Evolutionary conservation across 2,797 vertebrate genomes (phyloP).

Genomic region (Mionectes olivaceus): DNA sequence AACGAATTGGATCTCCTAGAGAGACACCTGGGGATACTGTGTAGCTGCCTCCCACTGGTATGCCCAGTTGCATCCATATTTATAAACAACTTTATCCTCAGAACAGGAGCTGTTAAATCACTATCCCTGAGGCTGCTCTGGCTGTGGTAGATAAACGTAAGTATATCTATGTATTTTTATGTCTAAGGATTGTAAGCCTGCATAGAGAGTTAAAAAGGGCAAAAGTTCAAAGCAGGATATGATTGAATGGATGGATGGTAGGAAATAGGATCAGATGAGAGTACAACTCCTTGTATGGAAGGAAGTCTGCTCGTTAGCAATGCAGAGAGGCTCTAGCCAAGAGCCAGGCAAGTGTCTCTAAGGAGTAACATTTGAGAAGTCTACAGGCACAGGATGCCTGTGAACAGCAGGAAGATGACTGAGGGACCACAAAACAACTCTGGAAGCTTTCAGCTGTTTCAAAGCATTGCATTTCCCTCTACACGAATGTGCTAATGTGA

Average conservation of each 20-base stretch:
- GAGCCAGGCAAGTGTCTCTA: neutral
- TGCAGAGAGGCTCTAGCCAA: slow-evolving; percentile 33
- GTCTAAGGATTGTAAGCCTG: slow-evolving; percentile 44
- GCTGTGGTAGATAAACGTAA: slow-evolving; percentile 67
- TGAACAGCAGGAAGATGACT: neutral
- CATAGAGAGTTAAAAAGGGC: slow-evolving; percentile 50
- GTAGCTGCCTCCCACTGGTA: slow-evolving; percentile 42
- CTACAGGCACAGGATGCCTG: neutral
- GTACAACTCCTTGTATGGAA: neutral
- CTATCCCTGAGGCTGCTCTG: slow-evolving; percentile 68
- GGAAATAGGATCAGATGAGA: slow-evolving; percentile 37
- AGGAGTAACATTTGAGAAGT: neutral
- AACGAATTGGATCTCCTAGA: slow-evolving; percentile 60
- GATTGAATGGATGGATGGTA: neutral
- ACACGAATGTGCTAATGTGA: neutral
- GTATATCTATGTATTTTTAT: slow-evolving; percentile 45
- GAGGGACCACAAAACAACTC: neutral
- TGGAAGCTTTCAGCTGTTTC: slow-evolving; percentile 22
- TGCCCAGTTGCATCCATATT: slow-evolving; percentile 75
- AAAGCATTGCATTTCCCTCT: neutral
- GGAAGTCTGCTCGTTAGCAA: slow-evolving; percentile 27
- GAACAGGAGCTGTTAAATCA: slow-evolving; percentile 69
- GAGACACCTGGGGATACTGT: slow-evolving; percentile 57
- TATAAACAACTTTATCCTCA: slow-evolving; percentile 76
- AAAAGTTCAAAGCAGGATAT: slow-evolving; percentile 49